phyloP scores from a whole-genome alignment of 2,888 invertebrate genomes.

The Aricia artaxerxes region DNA sequence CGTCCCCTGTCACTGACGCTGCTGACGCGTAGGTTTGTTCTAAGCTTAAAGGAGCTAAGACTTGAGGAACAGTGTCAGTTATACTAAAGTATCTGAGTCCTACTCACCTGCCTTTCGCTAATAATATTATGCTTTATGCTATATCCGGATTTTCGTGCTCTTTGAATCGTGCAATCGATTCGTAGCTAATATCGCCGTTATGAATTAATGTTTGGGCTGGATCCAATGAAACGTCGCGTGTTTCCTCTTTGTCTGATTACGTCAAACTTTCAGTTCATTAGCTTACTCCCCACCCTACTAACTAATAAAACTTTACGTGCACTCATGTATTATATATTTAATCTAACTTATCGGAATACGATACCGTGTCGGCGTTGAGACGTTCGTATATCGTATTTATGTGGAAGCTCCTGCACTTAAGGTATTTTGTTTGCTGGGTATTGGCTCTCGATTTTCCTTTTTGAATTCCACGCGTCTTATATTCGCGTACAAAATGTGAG shows the following conservation, averaged over 20 bases:
- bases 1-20: too few species aligned
- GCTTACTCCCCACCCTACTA: neutral
- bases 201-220: slow-evolving; percentile 11
- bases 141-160: neutral
- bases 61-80: neutral
- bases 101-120: neutral
- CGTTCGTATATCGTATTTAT: slow-evolving; percentile 26
- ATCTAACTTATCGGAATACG: slow-evolving; percentile 25
- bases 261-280: slow-evolving; percentile 28
- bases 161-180: neutral
- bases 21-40: too few species aligned
- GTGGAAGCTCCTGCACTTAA: slow-evolving; percentile 21
- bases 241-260: neutral
- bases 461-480: slow-evolving; percentile 1
- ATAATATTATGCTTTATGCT: neutral
- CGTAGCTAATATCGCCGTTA: neutral
- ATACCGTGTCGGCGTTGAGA: neutral
- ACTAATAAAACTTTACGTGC: slow-evolving; percentile 25
- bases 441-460: slow-evolving; percentile 3
- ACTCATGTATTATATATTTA: slow-evolving; percentile 28
- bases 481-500: slow-evolving; percentile 2
- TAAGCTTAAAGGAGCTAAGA: too few species aligned
- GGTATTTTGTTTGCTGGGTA: slow-evolving; percentile 7
- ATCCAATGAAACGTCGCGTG: neutral
- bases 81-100: neutral